Base-by-base conservation (phyloP, 2,797 vertebrate species). In the Echiichthys vipera region DNA sequence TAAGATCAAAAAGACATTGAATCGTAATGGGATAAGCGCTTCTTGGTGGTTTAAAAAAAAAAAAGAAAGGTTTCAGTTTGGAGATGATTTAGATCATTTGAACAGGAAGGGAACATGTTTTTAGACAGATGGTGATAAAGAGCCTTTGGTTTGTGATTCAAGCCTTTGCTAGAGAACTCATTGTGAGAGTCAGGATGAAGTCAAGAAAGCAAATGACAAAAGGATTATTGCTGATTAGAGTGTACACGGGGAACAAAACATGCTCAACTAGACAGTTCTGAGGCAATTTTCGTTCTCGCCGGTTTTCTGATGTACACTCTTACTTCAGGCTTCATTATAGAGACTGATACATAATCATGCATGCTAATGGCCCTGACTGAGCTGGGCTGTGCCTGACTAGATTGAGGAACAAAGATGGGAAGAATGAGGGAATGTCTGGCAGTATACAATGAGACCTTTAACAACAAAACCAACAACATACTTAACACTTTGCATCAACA, bases 321-420 rank as follows among this genome's bases (percentile, higher is more conserved):
- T 91, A 87, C 89, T 93, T 86, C 80, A 79, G 90, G 85, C 90
- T 92, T 93, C 85, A 93, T 94, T 93, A 94, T 90, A 87, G 89
- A 91, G 80, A 90, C 80, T 77, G 90, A 94, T 91, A 92, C 84
- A 88, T 91, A 93, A 93, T 93, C 91, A 91, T 92, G 90, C 91
- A 93, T 92, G 92, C 91, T 93, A 93, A 95, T 94, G 88, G 80
- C 63, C 65, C 80, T 65, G 84, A 81, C 74, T 80, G 81, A 84
- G 85, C 77, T 54, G 50, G 73, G 82, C 78, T 76, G 78, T 7
- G 72, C 68, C 85, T 83, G 80, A 84, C 80, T 77, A 87, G 72
- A 85, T 70, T 82, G 82, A 71, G 71, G 58, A 83, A 78, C 71
- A 71, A 79, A 77, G 78, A 65, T 57, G 73, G 53, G 62, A 65